These are phyloP conservation scores for Grantiella picta DNA, from an alignment of 2,113 vertebrate species.

Conservation along the genomic window DNA sequence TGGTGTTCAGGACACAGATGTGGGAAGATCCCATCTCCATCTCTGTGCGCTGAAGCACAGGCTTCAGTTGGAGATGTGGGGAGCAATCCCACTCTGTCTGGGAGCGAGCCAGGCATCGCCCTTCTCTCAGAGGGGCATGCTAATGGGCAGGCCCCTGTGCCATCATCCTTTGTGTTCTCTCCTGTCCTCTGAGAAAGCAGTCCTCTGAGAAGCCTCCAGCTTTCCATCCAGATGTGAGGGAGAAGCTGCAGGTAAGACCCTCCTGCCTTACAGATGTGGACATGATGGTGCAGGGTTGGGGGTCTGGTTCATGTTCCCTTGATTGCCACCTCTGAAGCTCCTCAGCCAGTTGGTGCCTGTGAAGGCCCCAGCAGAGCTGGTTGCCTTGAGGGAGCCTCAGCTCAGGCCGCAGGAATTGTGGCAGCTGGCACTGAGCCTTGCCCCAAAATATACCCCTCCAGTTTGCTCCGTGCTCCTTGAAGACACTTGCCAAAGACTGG, in stretches of 20 bases:
- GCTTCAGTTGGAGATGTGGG: not conserved
- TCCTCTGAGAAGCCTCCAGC: not conserved
- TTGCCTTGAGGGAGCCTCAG: rapidly evolving
- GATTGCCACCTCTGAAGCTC: not conserved
- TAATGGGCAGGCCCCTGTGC: too few relatives aligned
- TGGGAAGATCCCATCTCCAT: rapidly evolving
- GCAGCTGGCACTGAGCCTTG: not conserved
- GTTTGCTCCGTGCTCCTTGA: not conserved
- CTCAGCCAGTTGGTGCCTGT: not conserved
- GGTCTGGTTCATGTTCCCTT: too few relatives aligned
- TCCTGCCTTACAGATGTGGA: not conserved
- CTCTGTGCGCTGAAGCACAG: not conserved
- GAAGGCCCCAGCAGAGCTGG: not conserved
- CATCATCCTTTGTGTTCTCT: not conserved
- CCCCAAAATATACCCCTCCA: not conserved
- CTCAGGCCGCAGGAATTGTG: not conserved
- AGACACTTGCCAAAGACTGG: not conserved
- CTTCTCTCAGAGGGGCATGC: not conserved
- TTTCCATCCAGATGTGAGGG: not conserved
- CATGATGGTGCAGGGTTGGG: not conserved
- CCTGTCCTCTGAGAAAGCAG: too few relatives aligned
- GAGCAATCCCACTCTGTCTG: not conserved
- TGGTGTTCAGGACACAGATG: not conserved
- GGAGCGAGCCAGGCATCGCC: too few relatives aligned
- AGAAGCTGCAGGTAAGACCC: not conserved